Evolutionary conservation across 2,797 vertebrate species (phyloP).

Genomic region (Aeoliscus strigatus): DNA sequence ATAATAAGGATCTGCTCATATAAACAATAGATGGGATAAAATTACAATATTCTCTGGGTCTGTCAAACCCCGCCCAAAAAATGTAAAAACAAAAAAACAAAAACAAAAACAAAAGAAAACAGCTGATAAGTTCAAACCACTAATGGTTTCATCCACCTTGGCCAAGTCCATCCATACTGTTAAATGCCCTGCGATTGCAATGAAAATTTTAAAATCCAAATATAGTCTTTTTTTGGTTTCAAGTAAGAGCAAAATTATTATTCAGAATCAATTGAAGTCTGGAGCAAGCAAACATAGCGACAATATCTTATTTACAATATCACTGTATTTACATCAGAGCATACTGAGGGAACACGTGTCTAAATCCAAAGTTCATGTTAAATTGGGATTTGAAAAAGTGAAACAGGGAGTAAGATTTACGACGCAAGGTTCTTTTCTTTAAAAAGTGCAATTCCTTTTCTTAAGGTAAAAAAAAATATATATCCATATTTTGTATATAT

Average conservation of each 20-base stretch:
- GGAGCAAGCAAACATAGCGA: conserved; percentile 73
- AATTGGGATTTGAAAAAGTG: conserved; percentile 65
- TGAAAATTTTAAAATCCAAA: conserved; percentile 62
- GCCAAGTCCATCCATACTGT: conserved; percentile 39
- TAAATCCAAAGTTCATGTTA: conserved; percentile 61
- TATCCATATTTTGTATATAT: conserved; percentile 78
- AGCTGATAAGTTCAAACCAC: conserved; percentile 27
- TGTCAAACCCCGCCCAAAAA: conserved; percentile 33
- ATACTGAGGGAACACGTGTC: conserved; percentile 58
- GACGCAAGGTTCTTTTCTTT: conserved; percentile 70
- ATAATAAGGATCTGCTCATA: conserved; percentile 59
- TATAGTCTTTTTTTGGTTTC: conserved; percentile 73
- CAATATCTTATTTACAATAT: conserved; percentile 78
- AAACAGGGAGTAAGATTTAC: conserved; percentile 73
- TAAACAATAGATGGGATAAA: conserved; percentile 52
- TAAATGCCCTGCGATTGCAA: conserved; percentile 67
- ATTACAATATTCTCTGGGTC: conserved; percentile 47
- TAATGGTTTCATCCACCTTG: conserved; percentile 20
- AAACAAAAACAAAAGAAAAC: too few species aligned
- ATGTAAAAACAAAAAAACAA: too few species aligned
- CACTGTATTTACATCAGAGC: conserved; percentile 74
- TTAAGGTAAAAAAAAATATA: conserved; percentile 82
- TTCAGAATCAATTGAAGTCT: conserved; percentile 62
- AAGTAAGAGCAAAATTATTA: conserved; percentile 73
- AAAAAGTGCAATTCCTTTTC: conserved; percentile 82